Evolutionary conservation across 1,140 invertebrate genomes (phyloP).

Genomic region (Drosophila busckii): DNA sequence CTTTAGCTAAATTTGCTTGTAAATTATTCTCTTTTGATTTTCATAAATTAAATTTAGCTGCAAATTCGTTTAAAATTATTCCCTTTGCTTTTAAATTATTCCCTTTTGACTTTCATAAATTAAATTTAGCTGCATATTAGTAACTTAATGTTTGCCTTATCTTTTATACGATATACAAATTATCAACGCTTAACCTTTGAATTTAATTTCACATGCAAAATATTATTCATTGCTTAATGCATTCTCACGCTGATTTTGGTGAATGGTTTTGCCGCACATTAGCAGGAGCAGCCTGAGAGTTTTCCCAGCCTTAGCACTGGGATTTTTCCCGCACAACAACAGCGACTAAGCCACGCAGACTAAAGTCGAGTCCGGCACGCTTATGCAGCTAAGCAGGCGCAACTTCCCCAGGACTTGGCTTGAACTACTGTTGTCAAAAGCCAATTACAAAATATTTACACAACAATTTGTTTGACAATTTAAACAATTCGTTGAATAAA

Average conservation of each 20-base stretch:
- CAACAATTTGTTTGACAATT: slow-evolving; percentile 43
- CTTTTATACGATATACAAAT: no score
- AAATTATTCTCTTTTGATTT: no score
- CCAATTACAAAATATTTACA: slow-evolving; percentile 66
- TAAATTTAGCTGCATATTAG: no score
- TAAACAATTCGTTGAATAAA: slow-evolving; percentile 38
- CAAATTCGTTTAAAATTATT: no score
- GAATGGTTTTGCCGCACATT: slow-evolving; percentile 28
- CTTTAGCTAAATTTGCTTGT: no score
- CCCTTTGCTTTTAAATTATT: no score
- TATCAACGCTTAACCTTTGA: no score
- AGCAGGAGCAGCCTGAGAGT: background rate
- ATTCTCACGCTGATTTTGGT: slow-evolving; percentile 11
- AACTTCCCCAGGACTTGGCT: slow-evolving; percentile 20
- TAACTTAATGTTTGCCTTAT: no score
- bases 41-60: no score
- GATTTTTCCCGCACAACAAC: slow-evolving; percentile 17
- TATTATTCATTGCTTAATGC: background rate
- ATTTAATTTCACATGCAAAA: no score
- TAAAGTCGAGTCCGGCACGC: background rate
- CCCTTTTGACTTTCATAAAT: no score
- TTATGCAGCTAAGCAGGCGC: slow-evolving; percentile 19
- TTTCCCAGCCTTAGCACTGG: background rate
- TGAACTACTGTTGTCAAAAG: slow-evolving; percentile 30
- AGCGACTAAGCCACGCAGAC: slow-evolving; percentile 15